Evolutionary conservation across 2,888 invertebrate genomes (phyloP).

Genomic region (Lepas anatifera): DNA sequence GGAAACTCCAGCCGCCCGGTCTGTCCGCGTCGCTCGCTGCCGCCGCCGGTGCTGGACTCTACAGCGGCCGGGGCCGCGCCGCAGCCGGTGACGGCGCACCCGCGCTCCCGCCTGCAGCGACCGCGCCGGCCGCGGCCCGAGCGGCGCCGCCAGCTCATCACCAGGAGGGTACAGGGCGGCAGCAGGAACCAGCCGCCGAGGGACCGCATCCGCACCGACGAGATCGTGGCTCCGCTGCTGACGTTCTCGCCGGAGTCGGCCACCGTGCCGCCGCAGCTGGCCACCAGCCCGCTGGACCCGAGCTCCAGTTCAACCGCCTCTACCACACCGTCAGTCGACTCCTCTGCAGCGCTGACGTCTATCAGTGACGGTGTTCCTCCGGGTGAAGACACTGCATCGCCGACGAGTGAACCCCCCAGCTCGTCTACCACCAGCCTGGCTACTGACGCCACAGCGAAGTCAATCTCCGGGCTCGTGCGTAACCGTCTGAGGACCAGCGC

Average conservation of each 20-base stretch:
- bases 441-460: too few relatives aligned
- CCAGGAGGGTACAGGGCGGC: neutral
- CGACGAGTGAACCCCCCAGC: too few relatives aligned
- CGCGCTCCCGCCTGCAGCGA: neutral
- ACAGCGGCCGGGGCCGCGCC: slow-evolving; percentile 20
- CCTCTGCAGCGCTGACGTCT: too few relatives aligned
- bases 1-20: neutral
- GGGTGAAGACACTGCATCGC: too few relatives aligned
- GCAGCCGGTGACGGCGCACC: neutral
- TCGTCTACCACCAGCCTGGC: too few relatives aligned
- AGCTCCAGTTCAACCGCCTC: neutral
- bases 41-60: too few relatives aligned
- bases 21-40: slow-evolving; percentile 24
- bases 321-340: neutral
- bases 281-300: neutral
- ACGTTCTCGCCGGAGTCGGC: neutral
- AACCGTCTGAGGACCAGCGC: too few relatives aligned
- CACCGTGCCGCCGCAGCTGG: too few relatives aligned
- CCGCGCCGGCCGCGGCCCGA: neutral
- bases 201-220: slow-evolving; percentile 19
- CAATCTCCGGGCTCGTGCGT: too few relatives aligned
- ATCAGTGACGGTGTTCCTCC: too few relatives aligned
- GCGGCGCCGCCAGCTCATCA: neutral
- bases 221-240: slow-evolving; percentile 3
- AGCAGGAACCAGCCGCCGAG: neutral